Conservation (phyloP, 2,888 invertebrate genomes). For the Lasioglossum zephyrum region DNA sequence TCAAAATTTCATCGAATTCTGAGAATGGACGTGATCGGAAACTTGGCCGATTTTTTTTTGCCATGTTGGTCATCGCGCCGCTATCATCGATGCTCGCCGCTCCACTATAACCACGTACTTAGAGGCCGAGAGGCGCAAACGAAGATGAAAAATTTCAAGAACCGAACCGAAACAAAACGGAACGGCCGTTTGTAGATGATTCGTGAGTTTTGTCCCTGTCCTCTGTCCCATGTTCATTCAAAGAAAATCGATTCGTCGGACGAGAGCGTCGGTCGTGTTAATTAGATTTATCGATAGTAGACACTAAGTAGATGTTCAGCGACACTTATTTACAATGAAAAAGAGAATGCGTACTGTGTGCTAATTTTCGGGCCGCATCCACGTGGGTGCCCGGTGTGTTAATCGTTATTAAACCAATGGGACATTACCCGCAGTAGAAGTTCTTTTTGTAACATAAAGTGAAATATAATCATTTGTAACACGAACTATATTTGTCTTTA, state of each 20-base stretch:
- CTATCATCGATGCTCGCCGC: too few species aligned
- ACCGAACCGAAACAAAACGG: slow-evolving; percentile 8
- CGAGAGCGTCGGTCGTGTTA: slow-evolving; percentile 56
- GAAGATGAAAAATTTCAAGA: not conserved
- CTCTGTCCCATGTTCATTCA: slow-evolving; percentile 45
- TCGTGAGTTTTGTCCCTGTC: slow-evolving; percentile 29
- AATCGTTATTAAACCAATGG: slow-evolving; percentile 60
- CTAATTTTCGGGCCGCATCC: slow-evolving; percentile 31
- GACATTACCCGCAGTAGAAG: slow-evolving; percentile 67
- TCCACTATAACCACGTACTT: too few species aligned
- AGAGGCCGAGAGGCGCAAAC: not conserved
- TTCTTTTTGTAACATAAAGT: slow-evolving; percentile 81
- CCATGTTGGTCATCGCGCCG: too few species aligned
- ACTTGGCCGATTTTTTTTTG: too few species aligned
- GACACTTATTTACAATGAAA: slow-evolving; percentile 60
- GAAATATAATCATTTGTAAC: slow-evolving; percentile 82
- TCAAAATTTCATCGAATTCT: too few species aligned
- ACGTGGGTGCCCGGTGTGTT: slow-evolving; percentile 48
- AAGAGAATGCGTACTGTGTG: slow-evolving; percentile 12
- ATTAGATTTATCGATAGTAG: slow-evolving; percentile 58
- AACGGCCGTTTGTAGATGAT: slow-evolving; percentile 40
- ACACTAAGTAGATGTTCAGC: slow-evolving; percentile 66
- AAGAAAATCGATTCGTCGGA: slow-evolving; percentile 19
- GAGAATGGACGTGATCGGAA: too few species aligned
- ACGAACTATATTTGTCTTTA: slow-evolving; percentile 26